These are phyloP conservation scores for Trochalopteron elliotii DNA, from an alignment of 2,113 vertebrate genomes.

Conservation along the genomic window DNA sequence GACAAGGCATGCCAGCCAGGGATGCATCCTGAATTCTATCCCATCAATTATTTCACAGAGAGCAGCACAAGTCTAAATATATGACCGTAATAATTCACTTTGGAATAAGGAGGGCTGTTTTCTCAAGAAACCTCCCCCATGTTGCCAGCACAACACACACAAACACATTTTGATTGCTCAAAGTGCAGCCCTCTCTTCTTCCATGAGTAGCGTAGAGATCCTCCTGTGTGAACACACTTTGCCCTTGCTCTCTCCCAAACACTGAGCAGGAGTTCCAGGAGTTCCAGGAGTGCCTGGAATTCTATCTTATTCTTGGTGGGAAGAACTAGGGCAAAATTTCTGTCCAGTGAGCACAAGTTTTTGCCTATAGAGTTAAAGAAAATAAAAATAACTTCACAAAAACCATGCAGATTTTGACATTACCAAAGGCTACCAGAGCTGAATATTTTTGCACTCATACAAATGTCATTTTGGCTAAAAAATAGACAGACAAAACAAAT, in stretches of 20 bases:
- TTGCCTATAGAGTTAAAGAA: neutral
- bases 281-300: neutral
- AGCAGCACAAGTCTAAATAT: neutral
- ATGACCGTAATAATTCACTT: neutral
- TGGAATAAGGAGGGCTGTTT: neutral
- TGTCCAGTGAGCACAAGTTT: neutral
- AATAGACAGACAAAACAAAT: neutral
- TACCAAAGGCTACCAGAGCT: neutral
- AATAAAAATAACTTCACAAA: neutral
- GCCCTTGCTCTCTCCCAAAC: neutral
- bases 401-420: neutral
- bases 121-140: rapidly evolving
- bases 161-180: neutral
- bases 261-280: neutral
- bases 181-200: neutral
- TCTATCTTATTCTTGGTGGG: neutral
- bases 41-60: neutral
- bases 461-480: neutral
- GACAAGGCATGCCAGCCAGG: neutral
- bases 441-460: neutral
- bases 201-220: rapidly evolving
- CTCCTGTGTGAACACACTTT: neutral
- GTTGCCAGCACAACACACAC: neutral
- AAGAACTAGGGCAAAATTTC: neutral
- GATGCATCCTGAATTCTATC: neutral